These are phyloP conservation scores for Brachionichthys hirsutus DNA, from an alignment of 2,113 vertebrate species.

Conservation along the genomic window DNA sequence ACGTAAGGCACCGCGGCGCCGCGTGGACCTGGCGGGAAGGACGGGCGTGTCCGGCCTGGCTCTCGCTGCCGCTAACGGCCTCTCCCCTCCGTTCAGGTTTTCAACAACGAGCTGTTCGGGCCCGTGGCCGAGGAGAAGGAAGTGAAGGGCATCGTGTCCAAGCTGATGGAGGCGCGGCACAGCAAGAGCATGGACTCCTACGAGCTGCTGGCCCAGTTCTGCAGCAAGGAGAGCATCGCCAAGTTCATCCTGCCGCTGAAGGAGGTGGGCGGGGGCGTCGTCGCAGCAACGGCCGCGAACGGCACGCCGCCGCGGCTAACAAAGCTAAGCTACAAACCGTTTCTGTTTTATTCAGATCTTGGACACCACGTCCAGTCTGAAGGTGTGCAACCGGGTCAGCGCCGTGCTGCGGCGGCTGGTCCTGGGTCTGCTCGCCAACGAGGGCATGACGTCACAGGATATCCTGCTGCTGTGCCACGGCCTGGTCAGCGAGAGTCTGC, in stretches of 20 bases:
- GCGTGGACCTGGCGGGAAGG: too few relatives aligned
- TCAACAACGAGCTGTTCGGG: conserved; percentile 94
- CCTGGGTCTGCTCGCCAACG: conserved; percentile 86
- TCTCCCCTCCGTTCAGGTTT: conserved; percentile 80
- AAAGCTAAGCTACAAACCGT: too few relatives aligned
- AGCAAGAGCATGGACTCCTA: conserved; percentile 96
- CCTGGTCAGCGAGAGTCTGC: conserved; percentile 92
- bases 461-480: conserved; percentile 90
- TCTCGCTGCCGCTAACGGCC: neutral
- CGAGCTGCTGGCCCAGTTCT: conserved; percentile 88
- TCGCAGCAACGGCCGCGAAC: too few relatives aligned
- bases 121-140: conserved; percentile 92
- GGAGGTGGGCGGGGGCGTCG: conserved; percentile 81
- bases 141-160: conserved; percentile 93
- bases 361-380: conserved; percentile 86
- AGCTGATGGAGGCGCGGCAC: conserved; percentile 95
- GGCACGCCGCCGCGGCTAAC: too few relatives aligned
- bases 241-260: conserved; percentile 92
- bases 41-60: too few relatives aligned
- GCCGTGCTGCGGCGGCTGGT: conserved; percentile 85
- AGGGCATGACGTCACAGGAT: conserved; percentile 81
- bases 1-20: conserved; percentile 71
- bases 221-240: conserved; percentile 85
- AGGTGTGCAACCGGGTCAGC: conserved; percentile 86
- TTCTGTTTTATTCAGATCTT: conserved; percentile 76